These are phyloP conservation scores for Antheraea assamensis DNA, from an alignment of 2,888 invertebrate genomes.

Conservation along the genomic window DNA sequence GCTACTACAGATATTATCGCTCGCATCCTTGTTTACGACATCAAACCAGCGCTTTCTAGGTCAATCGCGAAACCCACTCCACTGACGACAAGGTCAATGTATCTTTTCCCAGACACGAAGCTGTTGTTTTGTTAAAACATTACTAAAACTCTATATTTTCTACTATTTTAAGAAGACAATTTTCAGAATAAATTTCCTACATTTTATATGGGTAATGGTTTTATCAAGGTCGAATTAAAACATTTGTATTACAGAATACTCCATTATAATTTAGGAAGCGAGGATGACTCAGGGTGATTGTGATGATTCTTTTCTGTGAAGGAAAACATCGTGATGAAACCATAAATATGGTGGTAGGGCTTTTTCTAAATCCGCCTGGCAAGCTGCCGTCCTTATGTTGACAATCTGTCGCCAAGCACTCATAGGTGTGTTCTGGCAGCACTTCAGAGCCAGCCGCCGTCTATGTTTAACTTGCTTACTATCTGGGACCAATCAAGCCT, in stretches of 20 bases:
- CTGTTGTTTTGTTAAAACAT: slow-evolving; percentile 8
- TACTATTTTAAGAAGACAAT: neutral
- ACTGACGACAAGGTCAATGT: slow-evolving; percentile 10
- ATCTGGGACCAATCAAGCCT: too few species aligned
- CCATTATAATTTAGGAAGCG: neutral
- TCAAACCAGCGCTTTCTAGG: slow-evolving; percentile 11
- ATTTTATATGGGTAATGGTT: neutral
- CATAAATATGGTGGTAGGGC: too few species aligned
- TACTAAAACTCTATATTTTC: neutral
- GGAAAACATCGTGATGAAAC: too few species aligned
- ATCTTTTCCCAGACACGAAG: slow-evolving; percentile 5
- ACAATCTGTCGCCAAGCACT: too few species aligned
- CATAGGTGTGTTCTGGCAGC: too few species aligned
- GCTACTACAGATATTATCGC: neutral
- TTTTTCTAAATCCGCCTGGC: too few species aligned
- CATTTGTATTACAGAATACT: neutral
- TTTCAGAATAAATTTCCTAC: neutral
- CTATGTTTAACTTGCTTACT: too few species aligned
- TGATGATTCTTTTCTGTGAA: too few species aligned
- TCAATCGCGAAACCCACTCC: slow-evolving; percentile 13
- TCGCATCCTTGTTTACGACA: slow-evolving; percentile 8
- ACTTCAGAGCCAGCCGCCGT: too few species aligned
- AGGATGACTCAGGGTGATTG: too few species aligned
- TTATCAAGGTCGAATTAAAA: neutral
- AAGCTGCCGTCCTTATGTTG: too few species aligned